Base-by-base conservation (phyloP, 2,113 vertebrate genomes). In the Barbus barbus region DNA sequence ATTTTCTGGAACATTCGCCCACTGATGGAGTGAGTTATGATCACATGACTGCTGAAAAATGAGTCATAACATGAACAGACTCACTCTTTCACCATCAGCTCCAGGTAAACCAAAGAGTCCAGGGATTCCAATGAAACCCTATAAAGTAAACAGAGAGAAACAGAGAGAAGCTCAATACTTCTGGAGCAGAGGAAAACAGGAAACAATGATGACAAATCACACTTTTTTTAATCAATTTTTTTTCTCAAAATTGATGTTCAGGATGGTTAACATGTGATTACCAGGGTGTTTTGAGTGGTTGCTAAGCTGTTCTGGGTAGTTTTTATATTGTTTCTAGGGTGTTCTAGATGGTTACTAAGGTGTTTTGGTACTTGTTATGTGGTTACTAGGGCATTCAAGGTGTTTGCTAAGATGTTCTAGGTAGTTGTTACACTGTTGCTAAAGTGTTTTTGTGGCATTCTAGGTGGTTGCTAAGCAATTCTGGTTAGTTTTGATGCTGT, bases 81-180 rank as follows among this genome's bases (percentile, higher is more conserved):
- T 98, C 92, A 99, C 98, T 94, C 96, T 94, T 91, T 99, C 97
- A 93, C 98, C 98, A 86, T 99, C 97, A 56, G 96, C 91, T 76
- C 98, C 98, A 14, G 97, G 97, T 79, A 97, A 94, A 86, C 98
- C 98, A 87, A 98, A 97, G 88, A 98, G 94, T 85, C 98, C 98
- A 0, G 97, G 97, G 90, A 96, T 95, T 87, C 98, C 98, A 89
- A 99, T 99, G 90, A 97, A 99, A 69, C 97, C 97, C 97, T 99
- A 93, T 46, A 41, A 22, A 41, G 56, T n/a, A 69, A 22, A 80
- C 26, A 83, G 46, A 83, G 46, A 83, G 14, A 69, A 38, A 85
- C 31, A 76, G 44, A 71, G 80, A 73, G 74, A 77, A 31, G 41
- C 71, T 74, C n/a, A 74, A 46, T 9, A 41, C 2, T 28, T 9